These are phyloP conservation scores for Eurytoma californica DNA, from an alignment of 2,888 invertebrate species.

Conservation along the genomic window DNA sequence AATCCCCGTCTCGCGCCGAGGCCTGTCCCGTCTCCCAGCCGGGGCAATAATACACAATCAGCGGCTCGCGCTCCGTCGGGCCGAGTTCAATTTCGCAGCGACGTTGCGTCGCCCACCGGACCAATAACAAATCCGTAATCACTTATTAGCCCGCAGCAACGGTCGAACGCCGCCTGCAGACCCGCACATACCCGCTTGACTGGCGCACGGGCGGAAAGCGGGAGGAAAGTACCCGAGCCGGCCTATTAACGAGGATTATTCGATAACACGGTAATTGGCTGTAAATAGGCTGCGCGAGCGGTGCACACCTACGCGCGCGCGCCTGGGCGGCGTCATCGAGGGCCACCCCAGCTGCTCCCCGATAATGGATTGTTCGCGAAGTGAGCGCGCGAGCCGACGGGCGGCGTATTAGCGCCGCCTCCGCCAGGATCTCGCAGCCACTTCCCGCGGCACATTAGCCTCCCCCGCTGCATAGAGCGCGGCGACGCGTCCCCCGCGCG, in stretches of 20 bases:
- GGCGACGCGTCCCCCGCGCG: too few species aligned
- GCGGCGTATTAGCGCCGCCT: conserved; percentile 24
- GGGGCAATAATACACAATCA: conserved; percentile 25
- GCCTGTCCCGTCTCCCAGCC: background rate
- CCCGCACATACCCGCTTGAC: background rate
- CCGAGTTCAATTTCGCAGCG: conserved; percentile 20
- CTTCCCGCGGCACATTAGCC: too few species aligned
- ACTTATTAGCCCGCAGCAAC: conserved; percentile 23
- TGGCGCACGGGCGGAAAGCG: background rate
- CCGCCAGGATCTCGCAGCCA: conserved; percentile 16
- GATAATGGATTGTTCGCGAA: conserved; percentile 47
- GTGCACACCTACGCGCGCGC: background rate
- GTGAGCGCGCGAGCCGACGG: conserved; percentile 5
- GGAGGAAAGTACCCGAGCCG: background rate
- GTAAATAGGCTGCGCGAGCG: conserved; percentile 56
- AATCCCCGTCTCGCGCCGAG: background rate
- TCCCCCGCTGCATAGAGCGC: background rate
- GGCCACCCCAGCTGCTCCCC: background rate
- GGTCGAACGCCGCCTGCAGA: background rate
- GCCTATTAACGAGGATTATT: conserved; percentile 53
- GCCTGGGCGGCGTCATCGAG: background rate
- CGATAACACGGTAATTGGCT: conserved; percentile 61
- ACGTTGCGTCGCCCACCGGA: background rate
- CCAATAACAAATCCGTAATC: conserved; percentile 32
- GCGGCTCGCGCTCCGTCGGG: background rate